Evolutionary conservation across 2,797 vertebrate genomes (phyloP), one percentile per base, ranked within the genome.

Genomic region (Hafferia zeledoni): DNA sequence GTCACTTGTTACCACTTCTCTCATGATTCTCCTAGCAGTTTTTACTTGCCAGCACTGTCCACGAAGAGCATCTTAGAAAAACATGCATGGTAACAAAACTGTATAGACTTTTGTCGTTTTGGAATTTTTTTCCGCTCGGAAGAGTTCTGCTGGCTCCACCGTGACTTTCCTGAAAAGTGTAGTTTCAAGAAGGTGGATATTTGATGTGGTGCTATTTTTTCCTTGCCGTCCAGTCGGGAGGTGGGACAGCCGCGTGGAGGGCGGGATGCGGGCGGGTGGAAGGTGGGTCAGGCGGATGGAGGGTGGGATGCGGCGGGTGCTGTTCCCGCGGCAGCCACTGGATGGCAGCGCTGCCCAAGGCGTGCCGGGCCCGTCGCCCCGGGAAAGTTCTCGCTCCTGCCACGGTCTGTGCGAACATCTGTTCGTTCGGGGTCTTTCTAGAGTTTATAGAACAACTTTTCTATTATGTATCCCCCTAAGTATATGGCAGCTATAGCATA

Each of bases 211-310:
- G 63, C 11, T 46, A 20, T 24, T 35, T 31, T 23, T 13, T 0
- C 25, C 24, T 4, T 5, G 1, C 47, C 5, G 1, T 3, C 3
- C 6, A 1, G 2, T 1, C 5, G 49, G 56, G 47, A 2, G 47
- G 19, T 2, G 72, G 4, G 6, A 47, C 17, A 13, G 41, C 55
- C 0, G 52, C 0, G 8, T n/a, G 53, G 31, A 23, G n/a, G 37
- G 1, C 4, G 50, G n/a, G n/a, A 7, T 35, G 55, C 22, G 33
- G 33, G 41, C 15, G 41, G 16, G 41, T 41, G 53, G 52, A 46
- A 3, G 44, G 27, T 2, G 70, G 3, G 6, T 37, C 20, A 18
- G 37, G 44, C 0, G 43, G 0, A 6, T 23, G 31, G 31, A 23
- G n/a, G 13, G 3, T 10, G 39, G 39, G 39, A 39, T 39, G 39